Evolutionary conservation across 2,113 vertebrate genomes (phyloP).

Genomic region (Chionodraco myersi): DNA sequence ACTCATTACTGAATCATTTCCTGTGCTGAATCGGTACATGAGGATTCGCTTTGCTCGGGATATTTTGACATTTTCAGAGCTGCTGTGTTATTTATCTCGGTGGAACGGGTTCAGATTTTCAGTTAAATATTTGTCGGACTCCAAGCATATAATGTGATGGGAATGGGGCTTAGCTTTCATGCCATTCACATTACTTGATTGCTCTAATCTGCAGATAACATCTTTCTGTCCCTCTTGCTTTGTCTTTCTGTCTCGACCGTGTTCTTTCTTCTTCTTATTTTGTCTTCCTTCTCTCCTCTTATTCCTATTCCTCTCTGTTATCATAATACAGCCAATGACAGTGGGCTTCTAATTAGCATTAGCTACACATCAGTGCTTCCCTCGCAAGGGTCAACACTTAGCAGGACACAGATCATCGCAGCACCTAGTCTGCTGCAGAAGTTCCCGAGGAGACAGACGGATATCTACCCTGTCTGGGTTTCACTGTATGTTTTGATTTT

Average conservation of each 20-base stretch:
- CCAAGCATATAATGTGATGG: not conserved
- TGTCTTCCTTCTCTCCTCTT: not conserved
- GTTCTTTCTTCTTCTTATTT: not conserved
- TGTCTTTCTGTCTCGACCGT: not conserved
- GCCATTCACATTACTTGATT: not conserved
- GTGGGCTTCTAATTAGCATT: constrained; percentile 16
- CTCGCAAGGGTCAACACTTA: constrained; percentile 42
- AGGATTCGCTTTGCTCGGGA: not conserved
- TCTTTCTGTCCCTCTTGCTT: not conserved
- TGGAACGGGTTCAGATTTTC: not conserved
- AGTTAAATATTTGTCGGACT: not conserved
- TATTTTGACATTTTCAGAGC: not conserved
- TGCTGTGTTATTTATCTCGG: not conserved
- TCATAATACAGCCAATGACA: constrained; percentile 29
- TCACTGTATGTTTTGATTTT: too few relatives aligned
- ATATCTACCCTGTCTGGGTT: constrained; percentile 4
- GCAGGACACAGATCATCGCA: constrained; percentile 24
- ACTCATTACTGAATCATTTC: not conserved
- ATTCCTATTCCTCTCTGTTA: not conserved
- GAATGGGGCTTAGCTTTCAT: not conserved
- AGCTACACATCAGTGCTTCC: constrained; percentile 12
- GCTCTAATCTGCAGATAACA: too few relatives aligned
- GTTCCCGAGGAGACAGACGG: constrained; percentile 29
- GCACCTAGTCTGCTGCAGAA: constrained; percentile 1
- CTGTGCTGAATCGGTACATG: not conserved